Evolutionary conservation across 2,888 invertebrate species (phyloP).

Genomic region (Nomada ferruginata): DNA sequence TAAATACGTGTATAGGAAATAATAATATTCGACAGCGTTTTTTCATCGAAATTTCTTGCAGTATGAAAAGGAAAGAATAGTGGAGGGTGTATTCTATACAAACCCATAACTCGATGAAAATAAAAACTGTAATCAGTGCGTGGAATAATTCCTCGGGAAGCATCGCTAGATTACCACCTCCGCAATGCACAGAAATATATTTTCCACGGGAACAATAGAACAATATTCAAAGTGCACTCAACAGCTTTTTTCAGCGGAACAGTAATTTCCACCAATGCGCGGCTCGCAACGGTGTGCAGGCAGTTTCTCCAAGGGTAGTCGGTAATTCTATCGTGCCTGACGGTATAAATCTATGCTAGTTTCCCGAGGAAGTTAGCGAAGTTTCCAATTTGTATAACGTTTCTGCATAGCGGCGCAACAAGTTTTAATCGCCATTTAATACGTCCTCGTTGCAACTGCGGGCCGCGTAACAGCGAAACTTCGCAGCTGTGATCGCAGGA

Average conservation of each 20-base stretch:
- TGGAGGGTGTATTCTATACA: background rate
- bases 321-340: conserved; percentile 30
- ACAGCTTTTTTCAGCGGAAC: conserved; percentile 15
- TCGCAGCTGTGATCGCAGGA: background rate
- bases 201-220: conserved; percentile 4
- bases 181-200: background rate
- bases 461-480: background rate
- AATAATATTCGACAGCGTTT: conserved; percentile 29
- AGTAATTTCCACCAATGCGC: conserved; percentile 11
- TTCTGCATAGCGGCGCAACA: conserved; percentile 16
- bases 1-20: conserved; percentile 44
- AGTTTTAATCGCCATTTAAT: conserved; percentile 52
- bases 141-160: background rate
- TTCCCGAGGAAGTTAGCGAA: conserved; percentile 34
- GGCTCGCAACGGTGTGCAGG: background rate
- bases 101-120: background rate
- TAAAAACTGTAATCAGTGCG: no score
- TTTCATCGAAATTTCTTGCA: background rate
- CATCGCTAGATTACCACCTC: background rate
- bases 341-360: conserved; percentile 46
- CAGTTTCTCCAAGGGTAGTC: conserved; percentile 19
- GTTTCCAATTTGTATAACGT: conserved; percentile 44
- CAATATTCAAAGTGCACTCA: conserved; percentile 9
- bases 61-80: background rate
- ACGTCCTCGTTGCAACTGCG: conserved; percentile 3